phyloP scores from a whole-genome alignment of 2,797 vertebrate species.

The Silurus aristotelis region DNA sequence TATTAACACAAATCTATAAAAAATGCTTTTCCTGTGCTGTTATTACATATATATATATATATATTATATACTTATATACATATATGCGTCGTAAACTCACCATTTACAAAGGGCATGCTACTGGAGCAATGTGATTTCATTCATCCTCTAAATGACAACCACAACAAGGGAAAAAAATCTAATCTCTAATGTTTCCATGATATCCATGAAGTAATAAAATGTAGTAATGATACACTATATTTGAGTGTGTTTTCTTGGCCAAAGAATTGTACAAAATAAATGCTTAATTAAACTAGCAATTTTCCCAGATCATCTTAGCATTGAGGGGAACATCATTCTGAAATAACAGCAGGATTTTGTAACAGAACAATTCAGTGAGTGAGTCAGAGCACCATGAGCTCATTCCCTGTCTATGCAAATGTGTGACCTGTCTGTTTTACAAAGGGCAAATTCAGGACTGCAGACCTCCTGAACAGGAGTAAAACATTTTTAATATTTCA shows the following conservation, averaged over 20 bases:
- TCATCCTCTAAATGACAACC: background rate
- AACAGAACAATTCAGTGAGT: constrained; percentile 27
- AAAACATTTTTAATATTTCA: background rate
- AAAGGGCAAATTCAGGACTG: background rate
- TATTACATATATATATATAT: background rate
- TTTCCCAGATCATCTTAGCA: constrained; percentile 19
- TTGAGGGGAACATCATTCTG: constrained; percentile 33
- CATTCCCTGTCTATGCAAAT: constrained; percentile 31
- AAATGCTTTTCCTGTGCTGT: background rate
- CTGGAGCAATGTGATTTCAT: background rate
- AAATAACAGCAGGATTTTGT: constrained; percentile 47
- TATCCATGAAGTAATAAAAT: background rate
- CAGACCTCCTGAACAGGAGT: background rate
- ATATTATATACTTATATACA: no score
- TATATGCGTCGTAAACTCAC: background rate
- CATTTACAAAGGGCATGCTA: background rate
- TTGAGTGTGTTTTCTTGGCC: background rate
- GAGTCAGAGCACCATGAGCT: constrained; percentile 27
- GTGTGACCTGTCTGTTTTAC: constrained; percentile 29
- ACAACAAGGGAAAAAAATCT: background rate
- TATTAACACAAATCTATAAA: constrained; percentile 18
- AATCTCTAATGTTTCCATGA: background rate
- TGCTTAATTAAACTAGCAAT: constrained; percentile 39
- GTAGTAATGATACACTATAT: background rate
- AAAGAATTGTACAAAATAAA: no score